These are phyloP conservation scores for Cryptomyrus ogoouensis DNA, from an alignment of 2,113 vertebrate species.

Conservation along the genomic window DNA sequence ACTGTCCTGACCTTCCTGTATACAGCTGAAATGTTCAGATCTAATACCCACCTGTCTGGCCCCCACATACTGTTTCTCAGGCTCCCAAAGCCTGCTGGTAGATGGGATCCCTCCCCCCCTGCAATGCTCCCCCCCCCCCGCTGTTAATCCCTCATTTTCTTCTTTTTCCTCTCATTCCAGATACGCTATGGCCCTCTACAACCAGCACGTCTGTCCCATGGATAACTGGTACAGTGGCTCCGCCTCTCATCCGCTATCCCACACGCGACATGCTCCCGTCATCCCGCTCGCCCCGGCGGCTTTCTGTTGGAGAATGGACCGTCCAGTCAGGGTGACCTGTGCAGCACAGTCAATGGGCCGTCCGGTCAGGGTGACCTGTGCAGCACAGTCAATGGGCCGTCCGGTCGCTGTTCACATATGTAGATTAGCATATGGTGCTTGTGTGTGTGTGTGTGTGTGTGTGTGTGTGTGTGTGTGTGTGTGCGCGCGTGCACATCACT, in stretches of 20 bases:
- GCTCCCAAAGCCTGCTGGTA: not conserved
- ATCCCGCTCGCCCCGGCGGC: not conserved
- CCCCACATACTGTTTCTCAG: not conserved
- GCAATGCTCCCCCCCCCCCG: not conserved
- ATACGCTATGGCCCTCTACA: constrained; percentile 83
- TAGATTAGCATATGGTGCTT: not conserved
- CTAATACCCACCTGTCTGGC: not conserved
- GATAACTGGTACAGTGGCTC: constrained; percentile 71
- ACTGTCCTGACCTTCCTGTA: not conserved
- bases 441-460: not conserved
- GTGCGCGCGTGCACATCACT: not conserved
- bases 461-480: not conserved
- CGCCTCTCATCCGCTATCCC: not conserved
- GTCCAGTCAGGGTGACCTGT: not conserved
- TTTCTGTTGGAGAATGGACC: not conserved
- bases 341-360: too few species aligned
- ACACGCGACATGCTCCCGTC: not conserved
- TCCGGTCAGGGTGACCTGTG: not conserved
- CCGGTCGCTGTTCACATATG: not conserved
- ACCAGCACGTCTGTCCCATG: constrained; percentile 82
- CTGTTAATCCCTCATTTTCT: not conserved
- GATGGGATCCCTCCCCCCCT: not conserved
- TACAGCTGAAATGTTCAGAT: not conserved
- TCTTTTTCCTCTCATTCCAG: constrained; percentile 49
- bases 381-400: not conserved